phyloP scores from a whole-genome alignment of 2,113 vertebrate genomes.

The Cettia cetti region DNA sequence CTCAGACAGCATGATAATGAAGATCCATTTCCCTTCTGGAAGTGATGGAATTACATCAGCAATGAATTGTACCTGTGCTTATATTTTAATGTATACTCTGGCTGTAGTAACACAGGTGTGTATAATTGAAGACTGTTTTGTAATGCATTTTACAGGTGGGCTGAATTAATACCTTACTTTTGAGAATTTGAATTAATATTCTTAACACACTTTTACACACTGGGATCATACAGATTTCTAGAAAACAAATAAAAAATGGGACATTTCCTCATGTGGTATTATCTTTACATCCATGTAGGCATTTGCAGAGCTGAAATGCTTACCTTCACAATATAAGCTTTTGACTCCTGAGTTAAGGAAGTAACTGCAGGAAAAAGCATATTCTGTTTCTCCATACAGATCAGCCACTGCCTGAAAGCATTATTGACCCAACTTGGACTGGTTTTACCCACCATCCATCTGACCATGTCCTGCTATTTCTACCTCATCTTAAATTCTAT shows the following conservation, averaged over 20 bases:
- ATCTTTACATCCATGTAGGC: not conserved
- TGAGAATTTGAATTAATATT: not conserved
- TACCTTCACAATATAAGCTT: not conserved
- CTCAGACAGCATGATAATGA: not conserved
- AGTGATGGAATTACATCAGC: not conserved
- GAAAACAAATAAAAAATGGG: not conserved
- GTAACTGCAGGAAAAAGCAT: not conserved
- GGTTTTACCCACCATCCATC: not conserved
- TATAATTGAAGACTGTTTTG: not conserved
- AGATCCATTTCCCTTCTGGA: not conserved
- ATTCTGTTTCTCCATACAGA: not conserved
- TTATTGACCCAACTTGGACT: not conserved
- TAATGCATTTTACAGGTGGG: not conserved
- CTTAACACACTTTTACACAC: not conserved
- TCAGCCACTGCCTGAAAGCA: not conserved
- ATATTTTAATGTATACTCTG: not conserved
- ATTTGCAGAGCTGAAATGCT: not conserved
- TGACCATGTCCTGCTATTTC: not conserved
- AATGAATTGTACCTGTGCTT: not conserved
- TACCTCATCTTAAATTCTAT: not conserved
- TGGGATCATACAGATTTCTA: not conserved
- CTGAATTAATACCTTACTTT: not conserved
- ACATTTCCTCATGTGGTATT: not conserved
- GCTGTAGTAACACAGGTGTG: not conserved
- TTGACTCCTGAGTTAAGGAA: not conserved